Evolutionary conservation across 1,140 invertebrate genomes (phyloP).

Genomic region (Coelopa frigida): DNA sequence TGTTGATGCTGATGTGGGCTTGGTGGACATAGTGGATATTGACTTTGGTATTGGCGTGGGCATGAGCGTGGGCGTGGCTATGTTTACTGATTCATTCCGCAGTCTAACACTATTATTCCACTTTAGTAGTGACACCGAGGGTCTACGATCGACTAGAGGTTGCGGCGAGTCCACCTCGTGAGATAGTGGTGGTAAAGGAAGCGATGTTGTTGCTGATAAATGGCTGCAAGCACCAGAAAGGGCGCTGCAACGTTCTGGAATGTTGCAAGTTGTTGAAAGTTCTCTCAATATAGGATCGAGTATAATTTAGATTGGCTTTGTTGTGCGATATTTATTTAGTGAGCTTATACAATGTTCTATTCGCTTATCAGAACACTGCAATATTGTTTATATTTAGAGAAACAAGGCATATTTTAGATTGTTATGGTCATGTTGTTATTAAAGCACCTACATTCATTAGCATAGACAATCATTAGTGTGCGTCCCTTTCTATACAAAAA

Average conservation of each 20-base stretch:
- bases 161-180: constrained; percentile 49
- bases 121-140: constrained; percentile 47
- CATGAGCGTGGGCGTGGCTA: constrained; percentile 4
- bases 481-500: no score
- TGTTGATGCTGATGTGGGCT: constrained; percentile 18
- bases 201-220: constrained; percentile 32
- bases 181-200: constrained; percentile 30
- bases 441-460: no score
- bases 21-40: constrained; percentile 1
- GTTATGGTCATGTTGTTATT: no score
- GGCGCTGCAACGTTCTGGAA: constrained; percentile 49
- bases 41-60: not conserved
- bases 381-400: no score
- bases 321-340: no score
- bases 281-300: no score
- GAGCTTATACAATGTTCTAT: no score
- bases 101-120: constrained; percentile 35
- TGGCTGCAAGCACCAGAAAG: constrained; percentile 47
- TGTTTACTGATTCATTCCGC: constrained; percentile 14
- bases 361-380: no score
- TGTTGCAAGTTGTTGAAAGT: no score
- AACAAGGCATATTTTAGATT: no score
- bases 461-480: no score
- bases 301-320: no score
- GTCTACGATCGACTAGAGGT: constrained; percentile 48